Evolutionary conservation across 1,140 invertebrate species (phyloP).

Genomic region (Drosophila simulans): DNA sequence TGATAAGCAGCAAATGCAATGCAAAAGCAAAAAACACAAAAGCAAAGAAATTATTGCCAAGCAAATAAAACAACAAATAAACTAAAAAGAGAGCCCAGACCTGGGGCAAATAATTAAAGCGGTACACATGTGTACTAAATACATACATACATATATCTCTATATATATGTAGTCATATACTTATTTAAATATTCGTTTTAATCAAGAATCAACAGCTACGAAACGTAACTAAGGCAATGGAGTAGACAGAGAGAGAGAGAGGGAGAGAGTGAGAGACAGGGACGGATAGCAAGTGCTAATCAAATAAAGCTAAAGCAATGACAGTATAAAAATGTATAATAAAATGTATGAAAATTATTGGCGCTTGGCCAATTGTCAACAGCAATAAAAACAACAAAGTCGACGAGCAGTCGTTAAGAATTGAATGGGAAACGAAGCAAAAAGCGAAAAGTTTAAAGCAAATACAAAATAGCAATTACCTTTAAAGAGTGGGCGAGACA

Average conservation of each 20-base stretch:
- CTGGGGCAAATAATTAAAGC: constrained; percentile 47
- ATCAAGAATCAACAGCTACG: constrained; percentile 20
- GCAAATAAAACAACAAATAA: constrained; percentile 24
- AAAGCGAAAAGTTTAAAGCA: constrained; percentile 19
- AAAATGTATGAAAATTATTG: constrained; percentile 75
- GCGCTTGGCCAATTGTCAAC: constrained; percentile 76
- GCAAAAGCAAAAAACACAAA: constrained; percentile 3
- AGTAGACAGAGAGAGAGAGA: background rate
- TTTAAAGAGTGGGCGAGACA: too few relatives aligned
- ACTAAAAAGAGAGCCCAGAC: constrained; percentile 22
- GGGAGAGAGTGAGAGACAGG: background rate
- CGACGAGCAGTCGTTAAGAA: constrained; percentile 22
- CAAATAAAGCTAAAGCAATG: constrained; percentile 51
- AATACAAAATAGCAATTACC: constrained; percentile 2
- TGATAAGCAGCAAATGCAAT: constrained; percentile 25
- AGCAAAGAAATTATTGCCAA: constrained; percentile 1
- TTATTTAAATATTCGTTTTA: constrained; percentile 21
- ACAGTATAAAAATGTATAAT: constrained; percentile 72
- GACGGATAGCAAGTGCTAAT: constrained; percentile 19
- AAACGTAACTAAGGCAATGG: constrained; percentile 22
- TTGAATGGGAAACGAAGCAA: constrained; percentile 21
- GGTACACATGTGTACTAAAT: background rate
- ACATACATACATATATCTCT: background rate
- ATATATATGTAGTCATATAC: background rate
- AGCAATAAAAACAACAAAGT: constrained; percentile 34